Conservation (phyloP, 2,113 vertebrate genomes). For the Spilogale gracilis region DNA sequence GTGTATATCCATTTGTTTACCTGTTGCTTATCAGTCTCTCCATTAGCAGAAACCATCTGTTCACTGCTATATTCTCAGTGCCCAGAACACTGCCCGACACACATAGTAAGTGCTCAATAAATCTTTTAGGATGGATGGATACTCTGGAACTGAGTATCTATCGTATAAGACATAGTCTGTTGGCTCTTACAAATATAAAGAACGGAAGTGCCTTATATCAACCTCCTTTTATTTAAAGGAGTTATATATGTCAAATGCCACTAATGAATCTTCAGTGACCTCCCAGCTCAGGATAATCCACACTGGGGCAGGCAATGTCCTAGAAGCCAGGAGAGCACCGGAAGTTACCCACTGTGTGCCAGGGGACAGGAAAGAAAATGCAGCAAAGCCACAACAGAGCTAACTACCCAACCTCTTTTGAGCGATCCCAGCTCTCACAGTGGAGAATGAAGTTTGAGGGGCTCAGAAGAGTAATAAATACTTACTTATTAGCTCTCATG, state of each 20-base stretch:
- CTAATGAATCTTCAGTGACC: not conserved
- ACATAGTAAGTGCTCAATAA: slow-evolving; percentile 44
- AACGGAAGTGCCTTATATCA: not conserved
- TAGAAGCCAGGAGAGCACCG: not conserved
- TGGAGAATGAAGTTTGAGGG: not conserved
- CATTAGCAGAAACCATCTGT: not conserved
- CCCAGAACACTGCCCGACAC: not conserved
- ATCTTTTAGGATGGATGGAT: not conserved
- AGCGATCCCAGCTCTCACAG: not conserved
- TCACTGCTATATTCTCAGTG: slow-evolving; percentile 35
- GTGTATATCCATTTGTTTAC: not conserved
- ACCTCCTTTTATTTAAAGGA: slow-evolving; percentile 23
- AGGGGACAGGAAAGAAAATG: not conserved
- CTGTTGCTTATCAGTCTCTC: not conserved
- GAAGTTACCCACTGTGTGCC: not conserved
- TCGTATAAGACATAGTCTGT: not conserved
- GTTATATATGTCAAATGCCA: not conserved
- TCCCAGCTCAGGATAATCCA: slow-evolving; percentile 34
- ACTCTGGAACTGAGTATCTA: not conserved
- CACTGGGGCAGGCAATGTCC: not conserved
- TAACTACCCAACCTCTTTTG: not conserved
- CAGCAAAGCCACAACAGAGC: not conserved
- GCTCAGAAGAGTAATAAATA: fast-evolving
- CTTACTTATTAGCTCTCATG: slow-evolving; percentile 96
- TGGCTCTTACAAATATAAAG: not conserved